Evolutionary conservation across 1,140 invertebrate species (phyloP).

Genomic region (Sitodiplosis mosellana): DNA sequence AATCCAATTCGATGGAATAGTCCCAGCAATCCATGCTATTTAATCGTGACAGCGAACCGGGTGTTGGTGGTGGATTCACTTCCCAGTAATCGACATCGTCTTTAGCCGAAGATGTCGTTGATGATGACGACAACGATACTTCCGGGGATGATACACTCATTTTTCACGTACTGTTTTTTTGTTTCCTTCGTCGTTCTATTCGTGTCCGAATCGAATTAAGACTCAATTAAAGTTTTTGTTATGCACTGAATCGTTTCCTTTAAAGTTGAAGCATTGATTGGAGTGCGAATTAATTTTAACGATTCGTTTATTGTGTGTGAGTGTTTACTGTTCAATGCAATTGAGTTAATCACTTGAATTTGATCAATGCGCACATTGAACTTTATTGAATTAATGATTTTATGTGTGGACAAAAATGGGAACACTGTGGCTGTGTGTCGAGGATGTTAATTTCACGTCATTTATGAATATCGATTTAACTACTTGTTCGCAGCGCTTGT

Average conservation of each 20-base stretch:
- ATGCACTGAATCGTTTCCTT: neutral
- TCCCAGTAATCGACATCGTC: neutral
- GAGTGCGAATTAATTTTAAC: too few species aligned
- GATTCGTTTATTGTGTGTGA: too few species aligned
- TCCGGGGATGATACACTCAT: neutral
- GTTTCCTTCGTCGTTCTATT: too few species aligned
- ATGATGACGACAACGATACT: neutral
- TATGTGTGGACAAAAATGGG: too few species aligned
- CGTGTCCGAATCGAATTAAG: neutral
- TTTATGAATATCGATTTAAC: too few species aligned
- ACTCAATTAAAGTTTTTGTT: neutral
- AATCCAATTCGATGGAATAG: constrained; percentile 60
- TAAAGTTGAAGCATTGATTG: neutral
- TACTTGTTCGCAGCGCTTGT: too few species aligned
- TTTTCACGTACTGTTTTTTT: neutral
- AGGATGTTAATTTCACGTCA: too few species aligned
- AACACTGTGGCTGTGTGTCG: too few species aligned
- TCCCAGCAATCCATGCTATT: constrained; percentile 63
- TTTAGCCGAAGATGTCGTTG: neutral
- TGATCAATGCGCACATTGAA: too few species aligned
- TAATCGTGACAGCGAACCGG: constrained; percentile 20
- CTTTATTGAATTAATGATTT: too few species aligned
- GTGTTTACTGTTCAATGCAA: too few species aligned
- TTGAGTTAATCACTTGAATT: too few species aligned
- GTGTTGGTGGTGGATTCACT: neutral